phyloP scores from a whole-genome alignment of 2,113 vertebrate genomes.

The Kryptolebias marmoratus region DNA sequence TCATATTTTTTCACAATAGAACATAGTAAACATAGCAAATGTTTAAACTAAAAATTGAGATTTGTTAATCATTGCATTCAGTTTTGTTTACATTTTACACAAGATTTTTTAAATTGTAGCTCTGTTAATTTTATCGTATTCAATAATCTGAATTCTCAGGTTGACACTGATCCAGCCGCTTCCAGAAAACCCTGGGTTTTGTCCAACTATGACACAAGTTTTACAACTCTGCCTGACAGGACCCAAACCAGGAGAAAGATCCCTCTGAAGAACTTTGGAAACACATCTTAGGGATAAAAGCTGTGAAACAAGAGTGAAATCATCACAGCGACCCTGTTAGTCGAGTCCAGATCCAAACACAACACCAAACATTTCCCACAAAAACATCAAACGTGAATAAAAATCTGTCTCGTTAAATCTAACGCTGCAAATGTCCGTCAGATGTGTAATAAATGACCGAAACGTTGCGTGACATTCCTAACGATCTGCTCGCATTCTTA shows the following conservation, averaged over 20 bases:
- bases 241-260: not conserved
- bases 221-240: constrained; percentile 23
- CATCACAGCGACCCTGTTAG: not conserved
- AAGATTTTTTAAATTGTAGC: too few relatives aligned
- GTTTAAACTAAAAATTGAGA: too few relatives aligned
- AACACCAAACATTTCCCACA: constrained; percentile 4
- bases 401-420: constrained; percentile 12
- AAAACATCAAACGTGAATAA: constrained; percentile 19
- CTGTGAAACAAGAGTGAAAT: not conserved
- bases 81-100: too few relatives aligned
- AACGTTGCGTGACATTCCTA: constrained; percentile 13
- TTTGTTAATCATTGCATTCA: too few relatives aligned
- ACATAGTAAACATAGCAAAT: too few relatives aligned
- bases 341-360: not conserved
- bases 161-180: constrained; percentile 31
- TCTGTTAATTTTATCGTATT: too few relatives aligned
- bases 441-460: constrained; percentile 22
- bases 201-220: constrained; percentile 34
- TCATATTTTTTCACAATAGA: too few relatives aligned
- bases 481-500: constrained; percentile 34
- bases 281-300: constrained; percentile 30
- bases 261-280: constrained; percentile 15
- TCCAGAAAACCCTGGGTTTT: constrained; percentile 41
- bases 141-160: constrained; percentile 16
- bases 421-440: constrained; percentile 11